These are phyloP conservation scores for Coptodon bakossiorum DNA, from an alignment of 2,113 vertebrate species.

Conservation along the genomic window DNA sequence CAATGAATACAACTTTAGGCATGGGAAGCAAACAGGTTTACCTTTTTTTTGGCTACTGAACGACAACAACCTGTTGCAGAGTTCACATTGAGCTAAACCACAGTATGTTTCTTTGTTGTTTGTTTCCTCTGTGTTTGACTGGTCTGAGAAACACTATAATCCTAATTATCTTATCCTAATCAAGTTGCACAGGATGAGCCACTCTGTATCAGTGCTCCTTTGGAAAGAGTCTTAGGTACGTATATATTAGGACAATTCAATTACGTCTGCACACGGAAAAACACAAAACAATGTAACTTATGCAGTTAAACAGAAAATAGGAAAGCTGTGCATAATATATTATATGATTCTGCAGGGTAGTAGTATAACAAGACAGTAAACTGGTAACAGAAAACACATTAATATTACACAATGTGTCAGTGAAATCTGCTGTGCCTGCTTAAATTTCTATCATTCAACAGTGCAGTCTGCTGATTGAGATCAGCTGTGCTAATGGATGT, in stretches of 20 bases:
- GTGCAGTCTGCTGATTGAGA: neutral
- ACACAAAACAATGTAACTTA: neutral
- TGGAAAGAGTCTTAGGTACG: neutral
- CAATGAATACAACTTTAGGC: neutral
- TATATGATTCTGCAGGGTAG: neutral
- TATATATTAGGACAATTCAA: neutral
- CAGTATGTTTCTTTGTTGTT: neutral
- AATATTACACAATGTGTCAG: neutral
- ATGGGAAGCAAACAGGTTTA: neutral
- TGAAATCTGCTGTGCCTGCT: neutral
- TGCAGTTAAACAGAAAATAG: neutral
- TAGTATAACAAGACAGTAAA: neutral
- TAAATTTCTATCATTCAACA: neutral
- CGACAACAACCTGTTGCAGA: neutral
- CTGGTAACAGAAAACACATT: neutral
- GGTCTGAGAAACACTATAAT: neutral
- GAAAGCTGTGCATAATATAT: neutral
- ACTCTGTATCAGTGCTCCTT: neutral
- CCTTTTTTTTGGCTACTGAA: neutral
- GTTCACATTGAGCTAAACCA: neutral
- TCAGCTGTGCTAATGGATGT: neutral
- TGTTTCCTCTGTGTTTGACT: neutral
- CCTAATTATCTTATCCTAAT: neutral
- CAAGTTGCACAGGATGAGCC: neutral
- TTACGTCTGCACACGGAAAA: neutral